Base-by-base conservation (phyloP, 2,797 vertebrate species). In the Pristis pectinata region DNA sequence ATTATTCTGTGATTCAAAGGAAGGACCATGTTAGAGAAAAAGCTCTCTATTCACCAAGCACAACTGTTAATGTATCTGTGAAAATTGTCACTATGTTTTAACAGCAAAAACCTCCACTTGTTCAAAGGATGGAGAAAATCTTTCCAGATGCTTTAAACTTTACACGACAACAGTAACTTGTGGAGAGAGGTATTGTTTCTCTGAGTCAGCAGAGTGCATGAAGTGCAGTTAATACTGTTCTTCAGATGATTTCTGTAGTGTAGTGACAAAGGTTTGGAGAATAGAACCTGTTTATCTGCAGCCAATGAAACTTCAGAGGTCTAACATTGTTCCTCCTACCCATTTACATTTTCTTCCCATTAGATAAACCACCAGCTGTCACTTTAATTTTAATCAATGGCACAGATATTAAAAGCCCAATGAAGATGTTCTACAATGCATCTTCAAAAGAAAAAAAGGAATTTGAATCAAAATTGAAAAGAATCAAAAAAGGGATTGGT, bases 101-200 rank as follows among this genome's bases (percentile, higher is more conserved):
- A 22, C 22, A 11, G 61, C 87, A 41, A 67, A 91, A 91, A 17
- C n/a, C 19, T 67, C 19, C n/a, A 67, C 2, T 67, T 91, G 8
- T 27, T 41, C n/a, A 11, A 91, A 91, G 91, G n/a, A 61, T 15
- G 6, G 22, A 87, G 30, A 6, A 34, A 87, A 87, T 87, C 53
- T 59, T 87, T 27, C 56, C 30, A 85, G 15, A 85, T 59, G 30
- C 30, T 59, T 34, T 87, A 34, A n/a, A 87, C 13, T 56, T 59
- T 87, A 87, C 4, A 83, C 87, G 83, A 87, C 53, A 87, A 30
- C 83, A 87, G 13, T 87, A 87, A 87, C 56, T 87, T 59, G 53
- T 15, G 53, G 83, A n/a, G 30, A 61, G 53, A 59, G 34, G 53
- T 85, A 85, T 30, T 34, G 56, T 82, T 85, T 85, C 44, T 85